Percentiles rank a stretch among this genome's conserved stretches.
These are phyloP conservation scores for Spea bombifrons DNA, from an alignment of 2,113 vertebrate species.

Conservation along the genomic window DNA sequence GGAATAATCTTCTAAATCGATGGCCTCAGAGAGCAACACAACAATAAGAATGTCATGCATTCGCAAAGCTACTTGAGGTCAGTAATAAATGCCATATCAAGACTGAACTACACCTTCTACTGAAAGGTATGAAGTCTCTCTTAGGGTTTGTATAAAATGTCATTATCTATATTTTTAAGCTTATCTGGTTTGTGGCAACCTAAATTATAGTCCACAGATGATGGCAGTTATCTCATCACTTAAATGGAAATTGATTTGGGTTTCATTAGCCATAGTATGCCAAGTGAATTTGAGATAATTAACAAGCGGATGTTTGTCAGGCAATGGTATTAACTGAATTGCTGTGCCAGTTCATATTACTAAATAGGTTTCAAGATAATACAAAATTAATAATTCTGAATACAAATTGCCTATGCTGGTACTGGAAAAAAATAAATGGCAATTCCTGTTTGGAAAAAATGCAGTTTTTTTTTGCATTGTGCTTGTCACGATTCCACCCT, in stretches of 20 bases:
- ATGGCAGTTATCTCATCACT: constrained; percentile 12
- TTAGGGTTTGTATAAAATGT: constrained; percentile 2
- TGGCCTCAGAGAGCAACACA: constrained; percentile 15
- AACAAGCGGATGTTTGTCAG: not conserved
- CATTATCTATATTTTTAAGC: constrained; percentile 10
- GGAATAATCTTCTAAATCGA: constrained; percentile 25
- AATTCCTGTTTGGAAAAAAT: no score
- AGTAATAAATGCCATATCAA: constrained; percentile 37
- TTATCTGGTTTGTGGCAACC: not conserved
- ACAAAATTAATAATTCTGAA: not conserved
- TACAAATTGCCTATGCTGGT: not conserved
- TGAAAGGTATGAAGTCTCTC: constrained; percentile 7
- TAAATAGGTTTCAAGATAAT: not conserved
- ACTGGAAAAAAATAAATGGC: no score
- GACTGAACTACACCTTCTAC: not conserved
- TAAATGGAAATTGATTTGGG: not conserved
- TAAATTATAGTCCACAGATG: constrained; percentile 1
- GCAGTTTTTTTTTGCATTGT: no score
- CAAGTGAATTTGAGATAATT: not conserved
- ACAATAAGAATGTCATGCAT: constrained; percentile 35
- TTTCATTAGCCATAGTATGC: not conserved
- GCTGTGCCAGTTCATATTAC: not conserved
- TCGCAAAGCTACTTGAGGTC: constrained; percentile 26
- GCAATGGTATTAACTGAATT: not conserved
- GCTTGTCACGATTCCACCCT: no score